Conservation (phyloP, 2,888 invertebrate genomes). For the Cabera pusaria region DNA sequence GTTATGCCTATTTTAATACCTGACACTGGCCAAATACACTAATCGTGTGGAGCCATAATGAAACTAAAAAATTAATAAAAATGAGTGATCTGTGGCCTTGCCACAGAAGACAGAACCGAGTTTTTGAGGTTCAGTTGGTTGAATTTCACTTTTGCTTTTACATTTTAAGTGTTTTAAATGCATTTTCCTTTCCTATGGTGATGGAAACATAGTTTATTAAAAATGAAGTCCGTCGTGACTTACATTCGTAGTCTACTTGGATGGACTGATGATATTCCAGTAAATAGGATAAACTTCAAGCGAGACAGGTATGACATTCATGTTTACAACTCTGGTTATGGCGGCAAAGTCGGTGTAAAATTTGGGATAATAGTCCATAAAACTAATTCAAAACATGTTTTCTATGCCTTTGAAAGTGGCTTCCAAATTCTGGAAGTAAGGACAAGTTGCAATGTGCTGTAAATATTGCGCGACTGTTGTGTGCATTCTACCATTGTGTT, state of each 20-base stretch:
- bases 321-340: constrained; percentile 79
- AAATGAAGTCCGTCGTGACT: constrained; percentile 74
- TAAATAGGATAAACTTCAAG: constrained; percentile 62
- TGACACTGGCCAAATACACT: too few species aligned
- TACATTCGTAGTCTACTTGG: constrained; percentile 69
- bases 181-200: too few species aligned
- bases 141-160: constrained; percentile 42
- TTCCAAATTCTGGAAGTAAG: constrained; percentile 71
- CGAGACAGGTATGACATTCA: constrained; percentile 78
- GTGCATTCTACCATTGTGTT: constrained; percentile 34
- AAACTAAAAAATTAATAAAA: too few species aligned
- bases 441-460: constrained; percentile 17
- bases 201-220: constrained; percentile 62
- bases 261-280: constrained; percentile 58
- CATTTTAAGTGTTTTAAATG: too few species aligned
- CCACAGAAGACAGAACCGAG: too few species aligned
- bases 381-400: constrained; percentile 48
- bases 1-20: too few species aligned
- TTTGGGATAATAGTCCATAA: constrained; percentile 27
- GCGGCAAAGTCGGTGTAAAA: constrained; percentile 70
- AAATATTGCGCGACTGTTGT: constrained; percentile 2
- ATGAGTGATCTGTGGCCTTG: too few species aligned
- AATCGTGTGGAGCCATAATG: too few species aligned
- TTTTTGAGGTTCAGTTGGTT: constrained; percentile 42
- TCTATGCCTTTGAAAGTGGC: constrained; percentile 64